Conservation (phyloP, 2,113 vertebrate species). For the Dasypus novemcinctus region DNA sequence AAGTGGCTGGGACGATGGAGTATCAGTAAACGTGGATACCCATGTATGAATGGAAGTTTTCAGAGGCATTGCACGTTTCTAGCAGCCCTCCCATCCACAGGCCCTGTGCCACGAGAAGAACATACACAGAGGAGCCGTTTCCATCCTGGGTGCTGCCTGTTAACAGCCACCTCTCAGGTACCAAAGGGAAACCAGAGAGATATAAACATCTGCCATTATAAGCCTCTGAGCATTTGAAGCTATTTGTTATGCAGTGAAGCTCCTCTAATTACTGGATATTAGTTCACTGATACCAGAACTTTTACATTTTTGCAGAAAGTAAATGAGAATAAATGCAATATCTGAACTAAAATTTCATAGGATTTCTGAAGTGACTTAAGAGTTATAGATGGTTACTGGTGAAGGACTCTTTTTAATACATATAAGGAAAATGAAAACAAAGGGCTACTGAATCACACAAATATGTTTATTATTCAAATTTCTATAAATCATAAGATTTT, state of each 20-base stretch:
- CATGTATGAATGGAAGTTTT: not conserved
- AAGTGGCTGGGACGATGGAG: not conserved
- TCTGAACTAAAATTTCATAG: not conserved
- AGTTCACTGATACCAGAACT: not conserved
- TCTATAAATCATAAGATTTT: conserved; percentile 80
- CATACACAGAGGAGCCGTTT: not conserved
- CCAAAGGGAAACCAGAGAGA: not conserved
- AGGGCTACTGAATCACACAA: conserved; percentile 55
- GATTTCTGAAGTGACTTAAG: conserved; percentile 16
- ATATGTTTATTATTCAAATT: conserved; percentile 83
- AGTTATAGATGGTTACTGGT: not conserved
- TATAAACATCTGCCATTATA: not conserved
- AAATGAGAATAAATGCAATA: not conserved
- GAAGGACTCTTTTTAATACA: not conserved
- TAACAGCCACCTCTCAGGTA: not conserved
- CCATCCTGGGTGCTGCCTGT: not conserved
- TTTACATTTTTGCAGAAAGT: not conserved
- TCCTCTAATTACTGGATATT: not conserved
- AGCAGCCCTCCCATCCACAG: not conserved
- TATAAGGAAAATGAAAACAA: not conserved
- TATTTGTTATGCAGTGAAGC: not conserved
- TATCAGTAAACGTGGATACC: not conserved
- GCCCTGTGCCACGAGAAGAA: not conserved
- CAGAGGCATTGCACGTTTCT: not conserved
- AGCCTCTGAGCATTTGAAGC: not conserved